Conservation (phyloP, 2,113 vertebrate genomes). For the Tichodroma muraria region DNA sequence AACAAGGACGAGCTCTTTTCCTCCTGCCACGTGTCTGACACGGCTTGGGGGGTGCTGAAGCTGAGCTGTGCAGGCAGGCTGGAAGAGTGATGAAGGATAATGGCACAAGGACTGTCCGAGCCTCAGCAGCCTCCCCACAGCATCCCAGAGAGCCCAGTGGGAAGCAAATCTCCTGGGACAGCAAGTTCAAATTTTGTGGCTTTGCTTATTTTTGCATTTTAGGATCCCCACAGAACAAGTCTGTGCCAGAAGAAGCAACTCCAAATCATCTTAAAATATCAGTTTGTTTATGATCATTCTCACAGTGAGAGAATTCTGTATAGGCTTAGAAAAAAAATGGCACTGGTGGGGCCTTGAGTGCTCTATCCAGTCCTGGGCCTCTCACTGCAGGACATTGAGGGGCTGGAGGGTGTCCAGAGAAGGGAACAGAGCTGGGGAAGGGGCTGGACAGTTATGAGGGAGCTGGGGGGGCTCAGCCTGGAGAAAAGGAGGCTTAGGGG, state of each 20-base stretch:
- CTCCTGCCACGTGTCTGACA: neutral
- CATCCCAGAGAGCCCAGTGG: neutral
- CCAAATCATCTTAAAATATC: neutral
- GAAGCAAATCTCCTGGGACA: neutral
- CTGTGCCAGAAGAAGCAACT: neutral
- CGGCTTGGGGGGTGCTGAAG: accelerated
- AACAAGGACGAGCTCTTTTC: neutral
- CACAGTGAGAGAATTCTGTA: neutral
- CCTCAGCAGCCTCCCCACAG: neutral
- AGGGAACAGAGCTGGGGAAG: neutral
- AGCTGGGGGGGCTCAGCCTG: neutral
- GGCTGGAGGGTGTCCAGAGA: neutral
- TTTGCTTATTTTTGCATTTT: neutral
- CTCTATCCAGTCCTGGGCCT: neutral
- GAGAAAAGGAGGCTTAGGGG: neutral
- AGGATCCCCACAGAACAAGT: neutral
- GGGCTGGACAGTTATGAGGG: neutral
- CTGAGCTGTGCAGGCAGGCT: neutral
- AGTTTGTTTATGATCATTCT: neutral
- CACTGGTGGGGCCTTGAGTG: neutral
- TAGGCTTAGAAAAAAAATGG: neutral
- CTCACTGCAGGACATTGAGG: neutral
- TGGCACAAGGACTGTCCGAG: accelerated
- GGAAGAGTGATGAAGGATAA: neutral
- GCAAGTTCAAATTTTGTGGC: neutral